Conservation (phyloP, 2,113 vertebrate genomes). For the Alethe castanea region DNA sequence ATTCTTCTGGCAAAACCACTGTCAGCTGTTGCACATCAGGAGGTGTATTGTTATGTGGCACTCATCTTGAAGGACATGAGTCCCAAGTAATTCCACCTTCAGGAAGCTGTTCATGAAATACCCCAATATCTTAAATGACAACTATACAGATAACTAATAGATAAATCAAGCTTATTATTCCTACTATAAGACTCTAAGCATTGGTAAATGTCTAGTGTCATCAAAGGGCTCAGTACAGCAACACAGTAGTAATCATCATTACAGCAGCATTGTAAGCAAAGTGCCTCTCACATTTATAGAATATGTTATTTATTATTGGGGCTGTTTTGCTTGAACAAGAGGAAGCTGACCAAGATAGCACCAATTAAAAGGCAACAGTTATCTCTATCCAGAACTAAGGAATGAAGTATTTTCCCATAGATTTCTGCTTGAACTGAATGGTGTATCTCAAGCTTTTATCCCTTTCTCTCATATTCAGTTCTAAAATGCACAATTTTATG, state of each 20-base stretch:
- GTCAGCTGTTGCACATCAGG: neutral
- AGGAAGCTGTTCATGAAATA: neutral
- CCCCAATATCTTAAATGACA: neutral
- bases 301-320: neutral
- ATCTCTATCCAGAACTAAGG: neutral
- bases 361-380: neutral
- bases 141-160: neutral
- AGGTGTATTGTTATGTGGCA: neutral
- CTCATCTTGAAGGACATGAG: neutral
- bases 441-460: neutral
- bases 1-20: neutral
- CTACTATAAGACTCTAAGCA: neutral
- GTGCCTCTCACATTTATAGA: neutral
- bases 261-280: neutral
- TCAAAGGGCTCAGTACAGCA: neutral
- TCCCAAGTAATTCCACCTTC: neutral
- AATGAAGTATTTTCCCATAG: neutral
- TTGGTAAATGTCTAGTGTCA: neutral
- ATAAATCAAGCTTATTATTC: neutral
- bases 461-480: neutral
- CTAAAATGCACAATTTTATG: neutral
- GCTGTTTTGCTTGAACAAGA: neutral
- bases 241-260: neutral
- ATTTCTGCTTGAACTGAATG: neutral
- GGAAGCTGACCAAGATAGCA: neutral